Evolutionary conservation across 1,140 invertebrate species (phyloP), one percentile per base, ranked within the genome.

Genomic region (Diachasmimorpha longicaudata): DNA sequence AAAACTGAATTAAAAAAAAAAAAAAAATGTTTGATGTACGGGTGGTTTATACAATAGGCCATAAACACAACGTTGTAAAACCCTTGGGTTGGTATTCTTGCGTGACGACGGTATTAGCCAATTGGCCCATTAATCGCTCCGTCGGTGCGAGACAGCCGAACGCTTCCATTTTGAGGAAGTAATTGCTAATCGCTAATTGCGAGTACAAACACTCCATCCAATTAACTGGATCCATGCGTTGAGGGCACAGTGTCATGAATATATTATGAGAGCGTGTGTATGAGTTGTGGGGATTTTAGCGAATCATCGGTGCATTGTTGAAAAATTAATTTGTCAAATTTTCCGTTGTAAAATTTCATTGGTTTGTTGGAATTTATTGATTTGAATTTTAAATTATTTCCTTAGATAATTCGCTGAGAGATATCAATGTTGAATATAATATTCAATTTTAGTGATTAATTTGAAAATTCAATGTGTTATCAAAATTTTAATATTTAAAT

Each of bases 181-280:
- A 87, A 89, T 88, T 88, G 85, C 85, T 85, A 88, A 87, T 88
- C 86, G 81, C 84, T 87, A 88, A 88, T 88, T 87, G 83, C 85
- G 72, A 84, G 72, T 78, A 83, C 81, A 85, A 85, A 85, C 81
- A 86, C 85, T 87, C 83, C 81, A 85, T 86, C 85, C 84, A 87
- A 87, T 87, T 87, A 86, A 87, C 81, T 80, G 39, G 31, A 66
- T 25, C 63, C 16, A 55, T 72, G 71, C 21, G 36, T 77, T 16
- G 19, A 13, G 48, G 23, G 21, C 48, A 25, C 37, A 23, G 37
- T 39, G n/a, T 31, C 6, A 6, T 21, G 16, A 3, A 48, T 19
- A 25, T n/a, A 44, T 39, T 58, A 58, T 58, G 21, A 31, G 31
- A 3, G 31, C 31, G 31, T 31, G 31, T 31, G 2, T 31, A 6